Percentiles rank a stretch among this genome's conserved stretches.
These are phyloP conservation scores for Ophiothrix spiculata DNA, from an alignment of 35 echinoderm and acorn worm genomes.

Conservation along the genomic window DNA sequence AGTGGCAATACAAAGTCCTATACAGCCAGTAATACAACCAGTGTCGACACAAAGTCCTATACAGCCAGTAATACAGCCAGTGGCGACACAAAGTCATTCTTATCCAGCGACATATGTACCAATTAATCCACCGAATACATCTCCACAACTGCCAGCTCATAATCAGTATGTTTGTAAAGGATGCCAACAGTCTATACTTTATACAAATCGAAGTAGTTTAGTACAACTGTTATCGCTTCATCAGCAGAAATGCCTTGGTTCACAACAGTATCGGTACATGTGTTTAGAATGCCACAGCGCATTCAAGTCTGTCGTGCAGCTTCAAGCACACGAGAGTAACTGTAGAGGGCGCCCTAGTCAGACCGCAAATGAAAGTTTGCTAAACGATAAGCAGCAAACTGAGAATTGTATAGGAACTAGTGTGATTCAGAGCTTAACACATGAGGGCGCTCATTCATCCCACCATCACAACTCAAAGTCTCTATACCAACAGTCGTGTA, in stretches of 20 bases:
- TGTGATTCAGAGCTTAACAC: background rate
- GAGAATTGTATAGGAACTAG: background rate
- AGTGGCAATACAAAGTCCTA: no score
- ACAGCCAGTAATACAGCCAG: no score
- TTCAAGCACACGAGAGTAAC: background rate
- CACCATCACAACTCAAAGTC: no score
- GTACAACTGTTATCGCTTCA: slow-evolving; percentile 1
- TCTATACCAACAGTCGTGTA: no score
- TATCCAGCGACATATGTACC: background rate
- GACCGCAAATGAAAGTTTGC: background rate
- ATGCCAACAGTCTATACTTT: background rate
- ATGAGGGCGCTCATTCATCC: no score
- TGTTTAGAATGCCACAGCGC: slow-evolving; percentile 4
- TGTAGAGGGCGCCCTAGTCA: background rate
- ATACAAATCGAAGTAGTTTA: background rate
- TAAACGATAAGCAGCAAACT: background rate
- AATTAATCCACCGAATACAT: background rate
- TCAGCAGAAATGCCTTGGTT: background rate
- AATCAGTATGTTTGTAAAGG: background rate
- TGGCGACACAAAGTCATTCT: background rate
- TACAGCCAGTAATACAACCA: no score
- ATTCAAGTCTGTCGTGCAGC: background rate
- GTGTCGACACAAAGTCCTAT: no score
- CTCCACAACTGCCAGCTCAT: background rate
- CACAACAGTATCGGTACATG: background rate